Conservation (phyloP, 2,888 invertebrate genomes). For the Nomada flava region DNA sequence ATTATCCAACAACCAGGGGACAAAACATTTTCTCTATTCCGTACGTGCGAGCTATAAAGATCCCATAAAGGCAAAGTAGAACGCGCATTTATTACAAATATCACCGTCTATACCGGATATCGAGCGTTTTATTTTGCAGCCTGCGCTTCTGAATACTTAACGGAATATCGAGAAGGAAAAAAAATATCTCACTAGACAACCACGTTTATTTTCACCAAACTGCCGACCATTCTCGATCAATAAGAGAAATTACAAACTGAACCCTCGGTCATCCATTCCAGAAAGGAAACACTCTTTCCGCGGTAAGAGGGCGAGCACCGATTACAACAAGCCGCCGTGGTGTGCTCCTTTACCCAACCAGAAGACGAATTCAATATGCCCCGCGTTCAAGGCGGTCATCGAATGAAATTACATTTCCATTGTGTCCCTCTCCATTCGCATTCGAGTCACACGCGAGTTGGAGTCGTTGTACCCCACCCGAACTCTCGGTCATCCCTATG, state of each 20-base stretch:
- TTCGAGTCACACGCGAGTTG: constrained; percentile 76
- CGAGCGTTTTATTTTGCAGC: constrained; percentile 5
- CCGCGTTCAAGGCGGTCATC: constrained; percentile 41
- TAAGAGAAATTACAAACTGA: constrained; percentile 23
- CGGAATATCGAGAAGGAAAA: neutral
- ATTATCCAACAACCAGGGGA: neutral
- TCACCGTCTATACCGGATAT: neutral
- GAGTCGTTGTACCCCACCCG: constrained; percentile 44
- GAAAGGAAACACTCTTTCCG: constrained; percentile 25
- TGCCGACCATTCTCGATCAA: neutral
- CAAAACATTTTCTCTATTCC: neutral
- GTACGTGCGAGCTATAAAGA: constrained; percentile 12
- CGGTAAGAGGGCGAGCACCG: constrained; percentile 7
- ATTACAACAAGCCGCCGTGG: constrained; percentile 25
- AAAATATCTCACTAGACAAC: neutral
- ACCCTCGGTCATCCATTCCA: neutral
- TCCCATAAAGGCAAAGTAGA: neutral
- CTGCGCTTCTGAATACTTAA: constrained; percentile 6
- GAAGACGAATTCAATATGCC: constrained; percentile 78
- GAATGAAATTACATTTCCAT: constrained; percentile 81
- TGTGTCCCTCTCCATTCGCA: constrained; percentile 77
- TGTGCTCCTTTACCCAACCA: constrained; percentile 18
- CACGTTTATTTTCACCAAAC: too few relatives aligned
- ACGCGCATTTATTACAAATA: constrained; percentile 8
- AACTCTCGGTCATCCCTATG: constrained; percentile 17